Evolutionary conservation across 2,797 vertebrate genomes (phyloP), one percentile per base, ranked within the genome.

Genomic region (Melanotaenia maccullochi): DNA sequence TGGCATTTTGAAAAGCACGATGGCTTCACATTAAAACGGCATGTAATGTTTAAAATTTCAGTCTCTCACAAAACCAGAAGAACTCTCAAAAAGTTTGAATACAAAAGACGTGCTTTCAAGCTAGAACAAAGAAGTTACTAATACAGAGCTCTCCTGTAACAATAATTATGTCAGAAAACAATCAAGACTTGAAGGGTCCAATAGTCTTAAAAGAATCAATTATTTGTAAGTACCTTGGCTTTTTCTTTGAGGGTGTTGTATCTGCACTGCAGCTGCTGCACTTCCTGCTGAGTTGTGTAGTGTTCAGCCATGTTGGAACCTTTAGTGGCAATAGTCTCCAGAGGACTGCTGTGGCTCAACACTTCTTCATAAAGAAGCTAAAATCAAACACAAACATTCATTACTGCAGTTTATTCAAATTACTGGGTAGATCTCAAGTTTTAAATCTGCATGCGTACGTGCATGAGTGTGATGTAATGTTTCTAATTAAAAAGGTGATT

Each of bases 291-390:
- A 71, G 96, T 96, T 55, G 95, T 94, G 33, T 94, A 96, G 87
- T 97, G 96, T 62, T 98, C 97, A 1, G 95, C 92, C 96, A 99
- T 97, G 76, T 95, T 95, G 65, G 94, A 94, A 38, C 96, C 94
- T 92, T 99, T 99, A 79, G 92, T 86, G 82, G 97, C 96, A 60
- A 99, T 98, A 0, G 95, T 96, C 85, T 98, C 96, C 91, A 99
- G 87, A 51, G 98, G 91, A 81, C 94, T 96, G 83, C 89, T 92
- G 81, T 98, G 96, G 90, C 97, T 99, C 85, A 98, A 73, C 1
- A 98, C 95, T 80, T 99, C 98, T 88, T 99, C 98, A 83, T 92
- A 96, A 68, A 99, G 92, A 52, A 99, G 93, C 98, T 99, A 88
- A 54, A 88, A 68, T 64, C 20, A 78, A 81, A 81, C 12, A 61